Percentiles rank a stretch among this genome's conserved stretches.
Conservation (phyloP, 2,797 vertebrate genomes). For the Rhinophrynus dorsalis region DNA sequence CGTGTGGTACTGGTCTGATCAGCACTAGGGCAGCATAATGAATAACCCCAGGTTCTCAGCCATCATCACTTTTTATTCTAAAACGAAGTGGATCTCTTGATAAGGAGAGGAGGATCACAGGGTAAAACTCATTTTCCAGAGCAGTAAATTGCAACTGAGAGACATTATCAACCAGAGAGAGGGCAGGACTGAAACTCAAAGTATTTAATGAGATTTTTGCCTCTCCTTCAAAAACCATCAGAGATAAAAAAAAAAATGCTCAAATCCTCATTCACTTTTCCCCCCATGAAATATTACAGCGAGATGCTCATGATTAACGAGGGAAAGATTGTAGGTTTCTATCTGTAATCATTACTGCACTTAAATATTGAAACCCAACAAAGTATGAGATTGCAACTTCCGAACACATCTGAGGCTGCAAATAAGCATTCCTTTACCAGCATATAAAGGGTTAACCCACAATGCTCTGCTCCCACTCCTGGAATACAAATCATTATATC, state of each 20-base stretch:
- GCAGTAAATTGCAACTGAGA: conserved; percentile 29
- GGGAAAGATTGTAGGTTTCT: neutral
- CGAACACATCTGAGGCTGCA: neutral
- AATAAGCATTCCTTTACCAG: no score
- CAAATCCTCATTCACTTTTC: conserved; percentile 18
- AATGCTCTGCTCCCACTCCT: no score
- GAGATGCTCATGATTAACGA: conserved; percentile 20
- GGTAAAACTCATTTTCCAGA: conserved; percentile 41
- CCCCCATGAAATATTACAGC: conserved; percentile 24
- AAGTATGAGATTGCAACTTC: neutral
- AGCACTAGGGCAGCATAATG: conserved; percentile 1
- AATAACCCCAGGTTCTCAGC: neutral
- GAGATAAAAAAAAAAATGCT: conserved; percentile 33
- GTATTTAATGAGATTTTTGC: conserved; percentile 43
- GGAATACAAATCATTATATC: no score
- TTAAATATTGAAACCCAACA: neutral
- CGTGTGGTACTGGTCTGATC: neutral
- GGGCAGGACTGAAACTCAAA: conserved; percentile 30
- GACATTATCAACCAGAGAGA: conserved; percentile 37
- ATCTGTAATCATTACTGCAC: conserved; percentile 9
- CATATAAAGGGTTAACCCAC: no score
- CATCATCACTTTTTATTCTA: neutral
- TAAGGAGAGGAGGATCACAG: conserved; percentile 34
- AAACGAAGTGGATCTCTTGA: conserved; percentile 22
- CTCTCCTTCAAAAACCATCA: conserved; percentile 29